Percentiles rank a stretch among this genome's conserved stretches.
phyloP scores from a whole-genome alignment of 2,797 vertebrate genomes.

The Craterocephalus amniculus region DNA sequence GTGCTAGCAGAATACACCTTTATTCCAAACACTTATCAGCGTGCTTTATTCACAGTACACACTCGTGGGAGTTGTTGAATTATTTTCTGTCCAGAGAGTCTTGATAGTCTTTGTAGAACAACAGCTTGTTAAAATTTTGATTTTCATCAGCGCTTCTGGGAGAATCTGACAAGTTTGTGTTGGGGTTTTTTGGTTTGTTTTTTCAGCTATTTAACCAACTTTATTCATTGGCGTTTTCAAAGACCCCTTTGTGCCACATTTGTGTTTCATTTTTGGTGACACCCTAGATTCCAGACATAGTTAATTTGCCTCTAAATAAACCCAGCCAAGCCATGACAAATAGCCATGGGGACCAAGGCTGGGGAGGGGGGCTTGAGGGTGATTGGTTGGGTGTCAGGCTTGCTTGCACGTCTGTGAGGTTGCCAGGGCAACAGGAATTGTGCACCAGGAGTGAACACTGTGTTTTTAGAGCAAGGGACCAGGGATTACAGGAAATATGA shows the following conservation, averaged over 20 bases:
- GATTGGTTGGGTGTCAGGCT: slow-evolving; percentile 80
- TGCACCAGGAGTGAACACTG: slow-evolving; percentile 68
- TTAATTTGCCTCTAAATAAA: slow-evolving; percentile 88
- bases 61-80: slow-evolving; percentile 22
- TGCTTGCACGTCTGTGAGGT: slow-evolving; percentile 83
- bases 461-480: slow-evolving; percentile 83
- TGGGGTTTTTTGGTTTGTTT: slow-evolving; percentile 43
- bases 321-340: slow-evolving; percentile 86
- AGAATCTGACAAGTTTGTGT: slow-evolving; percentile 40
- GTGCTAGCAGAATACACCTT: slow-evolving; percentile 32
- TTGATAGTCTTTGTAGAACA: slow-evolving; percentile 24
- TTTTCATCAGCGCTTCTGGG: slow-evolving; percentile 32
- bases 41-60: slow-evolving; percentile 16
- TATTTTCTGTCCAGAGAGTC: slow-evolving; percentile 19
- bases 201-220: slow-evolving; percentile 42
- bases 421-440: slow-evolving; percentile 78
- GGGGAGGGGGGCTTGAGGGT: slow-evolving; percentile 49
- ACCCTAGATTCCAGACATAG: slow-evolving; percentile 85
- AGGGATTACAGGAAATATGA: slow-evolving; percentile 89
- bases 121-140: slow-evolving; percentile 32
- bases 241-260: slow-evolving; percentile 66
- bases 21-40: slow-evolving; percentile 7
- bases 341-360: slow-evolving; percentile 78
- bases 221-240: slow-evolving; percentile 42
- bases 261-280: slow-evolving; percentile 75